Percentiles rank a stretch among this genome's conserved stretches.
Conservation (phyloP, 2,113 vertebrate genomes). For the Rattus rattus region DNA sequence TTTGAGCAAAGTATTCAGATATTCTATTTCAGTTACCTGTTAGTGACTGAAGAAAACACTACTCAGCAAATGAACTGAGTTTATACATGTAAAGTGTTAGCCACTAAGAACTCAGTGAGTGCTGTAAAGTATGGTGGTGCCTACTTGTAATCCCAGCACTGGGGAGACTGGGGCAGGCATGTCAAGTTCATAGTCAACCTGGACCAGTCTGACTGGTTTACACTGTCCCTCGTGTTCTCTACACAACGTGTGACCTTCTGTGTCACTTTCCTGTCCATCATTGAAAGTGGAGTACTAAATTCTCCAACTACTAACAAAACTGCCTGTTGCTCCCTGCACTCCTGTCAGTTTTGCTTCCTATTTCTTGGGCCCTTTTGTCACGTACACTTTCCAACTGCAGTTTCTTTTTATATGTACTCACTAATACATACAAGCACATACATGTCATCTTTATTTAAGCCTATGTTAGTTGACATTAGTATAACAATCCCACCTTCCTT, state of each 20-base stretch:
- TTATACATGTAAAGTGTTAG: not conserved
- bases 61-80: not conserved
- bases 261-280: not conserved
- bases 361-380: not conserved
- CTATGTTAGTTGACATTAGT: slow-evolving; percentile 37
- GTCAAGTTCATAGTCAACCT: not conserved
- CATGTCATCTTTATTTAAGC: slow-evolving; percentile 12
- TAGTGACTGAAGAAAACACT: slow-evolving; percentile 27
- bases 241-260: not conserved
- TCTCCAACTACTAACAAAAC: not conserved
- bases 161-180: not conserved
- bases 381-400: not conserved
- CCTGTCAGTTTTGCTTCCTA: not conserved
- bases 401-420: not conserved
- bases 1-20: slow-evolving; percentile 9
- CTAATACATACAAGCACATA: not conserved
- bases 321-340: not conserved
- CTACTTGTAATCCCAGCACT: not conserved
- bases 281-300: not conserved
- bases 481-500: not conserved
- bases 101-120: slow-evolving; percentile 32
- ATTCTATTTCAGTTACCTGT: slow-evolving; percentile 41
- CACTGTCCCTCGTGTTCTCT: not conserved
- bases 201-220: not conserved
- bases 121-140: not conserved